These are phyloP conservation scores for Tapirus terrestris DNA, from an alignment of 2,113 vertebrate genomes.

Conservation along the genomic window DNA sequence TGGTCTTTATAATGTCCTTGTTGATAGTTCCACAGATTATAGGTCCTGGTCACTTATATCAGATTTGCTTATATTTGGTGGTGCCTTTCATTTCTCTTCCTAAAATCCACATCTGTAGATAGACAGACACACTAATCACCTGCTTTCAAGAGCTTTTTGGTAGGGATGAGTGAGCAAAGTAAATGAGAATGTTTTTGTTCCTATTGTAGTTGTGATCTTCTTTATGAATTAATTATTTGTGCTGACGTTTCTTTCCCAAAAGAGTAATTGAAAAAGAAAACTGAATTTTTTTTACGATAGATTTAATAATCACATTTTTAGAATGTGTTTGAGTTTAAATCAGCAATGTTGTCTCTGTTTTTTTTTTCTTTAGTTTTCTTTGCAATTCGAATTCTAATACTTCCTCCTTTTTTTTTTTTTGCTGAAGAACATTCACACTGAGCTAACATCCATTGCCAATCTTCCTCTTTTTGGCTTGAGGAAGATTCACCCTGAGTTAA, in stretches of 20 bases:
- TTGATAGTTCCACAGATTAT: background rate
- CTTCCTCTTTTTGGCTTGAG: too few relatives aligned
- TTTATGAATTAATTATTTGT: background rate
- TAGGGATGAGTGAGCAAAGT: background rate
- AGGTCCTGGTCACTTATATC: background rate
- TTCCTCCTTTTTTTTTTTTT: background rate
- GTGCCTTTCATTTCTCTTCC: background rate
- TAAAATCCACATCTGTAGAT: background rate
- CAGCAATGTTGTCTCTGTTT: background rate
- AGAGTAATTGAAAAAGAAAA: constrained; percentile 27
- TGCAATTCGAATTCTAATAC: background rate
- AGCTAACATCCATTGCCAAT: too few relatives aligned
- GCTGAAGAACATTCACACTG: too few relatives aligned
- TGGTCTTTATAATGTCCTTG: background rate
- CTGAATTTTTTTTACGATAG: background rate
- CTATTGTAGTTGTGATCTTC: background rate
- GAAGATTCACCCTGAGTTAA: too few relatives aligned
- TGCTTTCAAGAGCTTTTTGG: background rate
- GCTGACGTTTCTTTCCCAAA: background rate
- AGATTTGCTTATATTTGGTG: background rate
- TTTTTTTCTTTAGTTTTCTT: background rate
- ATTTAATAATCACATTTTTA: constrained; percentile 21
- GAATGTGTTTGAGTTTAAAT: too few relatives aligned
- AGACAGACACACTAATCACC: background rate
- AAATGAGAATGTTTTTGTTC: background rate